A percentile compares a stretch with the other conserved stretches of the same genome.
These are phyloP conservation scores for Acrobasis repandana DNA, from an alignment of 2,888 invertebrate species.

Conservation along the genomic window DNA sequence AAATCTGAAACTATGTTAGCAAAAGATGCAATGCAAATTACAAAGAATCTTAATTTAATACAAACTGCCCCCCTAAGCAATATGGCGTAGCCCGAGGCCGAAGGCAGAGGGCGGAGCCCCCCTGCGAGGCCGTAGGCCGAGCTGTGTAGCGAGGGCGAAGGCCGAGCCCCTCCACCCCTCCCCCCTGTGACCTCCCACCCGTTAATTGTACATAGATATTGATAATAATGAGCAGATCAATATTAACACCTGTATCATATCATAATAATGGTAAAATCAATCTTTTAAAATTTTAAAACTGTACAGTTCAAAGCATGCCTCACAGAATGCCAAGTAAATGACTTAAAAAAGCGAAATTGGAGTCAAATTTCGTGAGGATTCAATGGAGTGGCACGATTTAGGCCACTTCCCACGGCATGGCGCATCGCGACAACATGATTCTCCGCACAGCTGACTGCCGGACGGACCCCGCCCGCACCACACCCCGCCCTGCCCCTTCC, in stretches of 20 bases:
- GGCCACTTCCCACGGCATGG: conserved; percentile 72
- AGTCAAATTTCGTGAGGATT: conserved; percentile 45
- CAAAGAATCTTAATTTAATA: too few species aligned
- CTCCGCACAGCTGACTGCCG: conserved; percentile 79
- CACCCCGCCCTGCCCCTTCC: conserved; percentile 43
- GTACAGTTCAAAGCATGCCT: neutral
- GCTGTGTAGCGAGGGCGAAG: too few species aligned
- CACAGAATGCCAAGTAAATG: neutral
- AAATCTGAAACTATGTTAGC: too few species aligned
- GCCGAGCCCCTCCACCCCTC: too few species aligned
- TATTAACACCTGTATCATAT: neutral
- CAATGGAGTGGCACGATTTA: conserved; percentile 65
- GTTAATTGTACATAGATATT: too few species aligned
- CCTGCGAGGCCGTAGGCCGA: too few species aligned
- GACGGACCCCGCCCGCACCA: conserved; percentile 54
- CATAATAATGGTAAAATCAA: neutral
- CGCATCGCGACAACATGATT: conserved; percentile 65
- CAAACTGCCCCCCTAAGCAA: too few species aligned
- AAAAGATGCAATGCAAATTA: too few species aligned
- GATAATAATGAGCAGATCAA: too few species aligned
- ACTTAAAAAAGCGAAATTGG: conserved; percentile 21
- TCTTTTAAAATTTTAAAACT: neutral
- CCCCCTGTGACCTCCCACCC: too few species aligned
- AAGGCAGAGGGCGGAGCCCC: too few species aligned
- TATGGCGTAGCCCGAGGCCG: too few species aligned